phyloP scores from a whole-genome alignment of 2,113 vertebrate genomes.

The Ageneiosus marmoratus region DNA sequence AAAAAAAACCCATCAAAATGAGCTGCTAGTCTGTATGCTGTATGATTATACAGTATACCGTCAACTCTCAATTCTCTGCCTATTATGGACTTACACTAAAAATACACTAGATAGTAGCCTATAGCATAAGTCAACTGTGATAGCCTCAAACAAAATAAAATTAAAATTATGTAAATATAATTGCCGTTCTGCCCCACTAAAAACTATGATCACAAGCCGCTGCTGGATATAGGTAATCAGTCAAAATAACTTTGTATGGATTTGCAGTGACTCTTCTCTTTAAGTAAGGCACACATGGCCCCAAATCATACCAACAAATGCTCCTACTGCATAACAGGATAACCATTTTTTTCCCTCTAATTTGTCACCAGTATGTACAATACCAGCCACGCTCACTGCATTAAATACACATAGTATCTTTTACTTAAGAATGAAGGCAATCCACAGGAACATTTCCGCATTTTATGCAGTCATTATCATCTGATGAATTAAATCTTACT shows the following conservation, averaged over 20 bases:
- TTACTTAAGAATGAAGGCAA: not conserved
- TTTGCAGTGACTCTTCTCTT: not conserved
- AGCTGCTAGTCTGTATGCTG: not conserved
- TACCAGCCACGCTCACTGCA: not conserved
- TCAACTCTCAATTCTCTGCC: not conserved
- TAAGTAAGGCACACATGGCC: not conserved
- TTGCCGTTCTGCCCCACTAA: not conserved
- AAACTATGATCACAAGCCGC: not conserved
- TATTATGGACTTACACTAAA: not conserved
- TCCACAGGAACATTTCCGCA: slow-evolving; percentile 13
- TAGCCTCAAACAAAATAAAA: not conserved
- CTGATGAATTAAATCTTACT: slow-evolving; percentile 14
- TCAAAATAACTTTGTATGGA: not conserved
- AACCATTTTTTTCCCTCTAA: not conserved
- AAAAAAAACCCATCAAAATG: not conserved
- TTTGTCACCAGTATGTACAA: not conserved
- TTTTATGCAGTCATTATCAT: slow-evolving; percentile 39
- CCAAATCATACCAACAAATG: not conserved
- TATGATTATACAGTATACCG: not conserved
- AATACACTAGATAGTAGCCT: not conserved
- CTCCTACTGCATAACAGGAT: not conserved
- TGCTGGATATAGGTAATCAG: not conserved
- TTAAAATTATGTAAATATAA: not conserved
- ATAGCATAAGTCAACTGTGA: not conserved
- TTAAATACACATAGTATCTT: slow-evolving; percentile 2